Conservation (phyloP, 2,113 vertebrate species). For the Oceanodroma tethys region DNA sequence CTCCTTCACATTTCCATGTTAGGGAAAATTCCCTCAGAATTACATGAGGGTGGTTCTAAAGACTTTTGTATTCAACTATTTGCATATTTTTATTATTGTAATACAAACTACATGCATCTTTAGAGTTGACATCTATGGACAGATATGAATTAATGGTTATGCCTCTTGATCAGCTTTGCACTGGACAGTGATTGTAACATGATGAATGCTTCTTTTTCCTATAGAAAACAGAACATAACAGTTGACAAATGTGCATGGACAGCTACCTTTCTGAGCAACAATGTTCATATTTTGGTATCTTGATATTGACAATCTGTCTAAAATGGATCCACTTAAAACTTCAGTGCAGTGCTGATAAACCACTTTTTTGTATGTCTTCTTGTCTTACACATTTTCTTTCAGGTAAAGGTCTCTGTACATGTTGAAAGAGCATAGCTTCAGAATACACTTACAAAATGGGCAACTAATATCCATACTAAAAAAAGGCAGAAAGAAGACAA, state of each 20-base stretch:
- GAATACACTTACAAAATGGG: background rate
- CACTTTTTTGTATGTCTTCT: background rate
- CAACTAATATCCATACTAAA: background rate
- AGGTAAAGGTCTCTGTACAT: background rate
- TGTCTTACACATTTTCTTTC: background rate
- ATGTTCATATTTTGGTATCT: background rate
- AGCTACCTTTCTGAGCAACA: conserved; percentile 15
- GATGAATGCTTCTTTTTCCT: conserved; percentile 38
- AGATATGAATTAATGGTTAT: conserved; percentile 39
- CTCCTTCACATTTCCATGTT: background rate
- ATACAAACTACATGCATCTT: background rate
- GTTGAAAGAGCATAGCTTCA: background rate
- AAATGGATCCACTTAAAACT: conserved; percentile 7
- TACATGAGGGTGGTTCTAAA: background rate
- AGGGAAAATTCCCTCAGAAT: background rate
- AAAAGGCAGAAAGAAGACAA: background rate
- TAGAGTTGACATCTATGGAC: background rate
- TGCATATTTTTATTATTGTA: background rate
- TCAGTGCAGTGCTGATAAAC: background rate
- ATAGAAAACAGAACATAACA: background rate
- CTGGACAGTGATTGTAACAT: conserved; percentile 19
- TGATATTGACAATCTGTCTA: background rate
- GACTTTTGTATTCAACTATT: background rate
- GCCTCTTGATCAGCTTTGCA: background rate
- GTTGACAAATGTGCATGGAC: conserved; percentile 28